A percentile compares a stretch with the other conserved stretches of the same genome.
Evolutionary conservation across 1,140 invertebrate species (phyloP).

Genomic region (Teleogryllus occipitalis): DNA sequence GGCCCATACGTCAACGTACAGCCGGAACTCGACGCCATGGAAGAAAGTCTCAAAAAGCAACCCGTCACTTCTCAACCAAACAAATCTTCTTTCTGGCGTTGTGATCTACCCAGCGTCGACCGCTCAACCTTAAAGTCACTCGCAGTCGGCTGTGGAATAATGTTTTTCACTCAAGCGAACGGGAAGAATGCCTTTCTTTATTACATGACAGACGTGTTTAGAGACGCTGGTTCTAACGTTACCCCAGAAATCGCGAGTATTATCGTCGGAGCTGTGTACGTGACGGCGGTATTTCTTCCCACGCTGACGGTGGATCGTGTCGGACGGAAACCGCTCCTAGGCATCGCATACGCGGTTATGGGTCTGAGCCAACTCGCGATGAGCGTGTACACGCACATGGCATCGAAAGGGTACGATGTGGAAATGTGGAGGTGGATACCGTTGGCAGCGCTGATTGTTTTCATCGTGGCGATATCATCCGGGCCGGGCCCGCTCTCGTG

Average conservation of each 20-base stretch:
- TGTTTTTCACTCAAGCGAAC: neutral
- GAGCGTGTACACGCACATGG: too few relatives aligned
- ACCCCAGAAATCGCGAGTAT: neutral
- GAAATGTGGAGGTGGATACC: conserved; percentile 27
- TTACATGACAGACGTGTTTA: neutral
- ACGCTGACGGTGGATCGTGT: neutral
- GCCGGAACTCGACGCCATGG: conserved; percentile 26
- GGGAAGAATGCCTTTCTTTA: neutral
- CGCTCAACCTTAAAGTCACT: neutral
- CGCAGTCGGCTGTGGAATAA: neutral
- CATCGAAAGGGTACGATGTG: neutral
- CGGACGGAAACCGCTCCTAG: neutral
- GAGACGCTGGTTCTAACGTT: neutral
- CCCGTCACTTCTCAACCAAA: too few relatives aligned
- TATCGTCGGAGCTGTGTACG: neutral
- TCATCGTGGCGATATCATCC: conserved; percentile 44
- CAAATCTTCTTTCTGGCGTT: neutral
- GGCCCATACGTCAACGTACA: conserved; percentile 39
- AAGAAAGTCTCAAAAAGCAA: too few relatives aligned
- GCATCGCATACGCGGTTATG: neutral
- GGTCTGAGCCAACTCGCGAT: neutral
- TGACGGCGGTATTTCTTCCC: neutral
- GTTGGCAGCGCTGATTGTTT: conserved; percentile 39
- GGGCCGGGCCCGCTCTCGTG: conserved; percentile 66
- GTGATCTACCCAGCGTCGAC: neutral